phyloP scores from a whole-genome alignment of 1,140 invertebrate species.

The Drosophila rhopaloa region DNA sequence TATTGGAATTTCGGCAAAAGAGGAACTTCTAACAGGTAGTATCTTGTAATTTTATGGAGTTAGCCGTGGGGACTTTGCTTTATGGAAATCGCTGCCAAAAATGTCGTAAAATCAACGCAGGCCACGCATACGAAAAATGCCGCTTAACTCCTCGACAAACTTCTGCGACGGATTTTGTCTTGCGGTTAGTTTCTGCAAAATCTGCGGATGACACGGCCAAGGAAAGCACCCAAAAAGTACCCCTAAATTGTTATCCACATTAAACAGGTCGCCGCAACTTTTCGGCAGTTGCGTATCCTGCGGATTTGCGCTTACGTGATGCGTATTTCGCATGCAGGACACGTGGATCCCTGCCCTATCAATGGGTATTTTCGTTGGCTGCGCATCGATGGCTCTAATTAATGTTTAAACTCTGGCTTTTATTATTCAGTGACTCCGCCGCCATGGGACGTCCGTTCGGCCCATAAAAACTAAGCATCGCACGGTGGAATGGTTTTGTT shows the following conservation, averaged over 20 bases:
- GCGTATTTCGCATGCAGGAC: constrained; percentile 61
- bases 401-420: constrained; percentile 75
- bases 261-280: constrained; percentile 49
- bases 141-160: constrained; percentile 64
- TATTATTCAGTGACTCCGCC: constrained; percentile 57
- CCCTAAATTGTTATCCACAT: constrained; percentile 47
- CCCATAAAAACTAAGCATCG: constrained; percentile 52
- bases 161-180: constrained; percentile 57
- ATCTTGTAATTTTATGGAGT: constrained; percentile 78
- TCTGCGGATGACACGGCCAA: constrained; percentile 34
- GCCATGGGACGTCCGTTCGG: constrained; percentile 12
- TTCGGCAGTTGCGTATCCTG: constrained; percentile 43
- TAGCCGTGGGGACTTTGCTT: constrained; percentile 33
- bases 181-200: constrained; percentile 64
- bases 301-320: constrained; percentile 58
- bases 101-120: constrained; percentile 76
- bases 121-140: constrained; percentile 63
- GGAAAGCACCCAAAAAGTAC: constrained; percentile 19
- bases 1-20: constrained; percentile 64
- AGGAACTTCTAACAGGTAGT: constrained; percentile 68
- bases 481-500: constrained; percentile 36
- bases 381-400: constrained; percentile 70
- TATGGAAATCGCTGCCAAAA: constrained; percentile 52
- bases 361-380: constrained; percentile 59
- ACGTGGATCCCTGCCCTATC: constrained; percentile 32